Evolutionary conservation across 2,113 vertebrate species (phyloP).

Genomic region (Regulus satrapa): DNA sequence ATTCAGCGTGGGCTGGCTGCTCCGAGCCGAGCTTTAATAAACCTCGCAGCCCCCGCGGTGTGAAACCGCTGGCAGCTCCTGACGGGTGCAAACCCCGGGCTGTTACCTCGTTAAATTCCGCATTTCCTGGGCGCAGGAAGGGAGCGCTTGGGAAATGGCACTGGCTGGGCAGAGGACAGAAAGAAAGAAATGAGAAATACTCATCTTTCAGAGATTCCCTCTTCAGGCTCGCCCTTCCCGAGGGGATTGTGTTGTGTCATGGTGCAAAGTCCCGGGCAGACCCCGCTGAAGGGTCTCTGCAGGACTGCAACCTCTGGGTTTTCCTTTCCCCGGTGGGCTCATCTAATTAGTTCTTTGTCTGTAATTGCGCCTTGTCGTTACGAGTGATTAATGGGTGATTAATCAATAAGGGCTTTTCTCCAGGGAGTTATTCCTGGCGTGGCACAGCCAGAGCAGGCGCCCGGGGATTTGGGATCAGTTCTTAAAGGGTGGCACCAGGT

Average conservation of each 20-base stretch:
- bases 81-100: background rate
- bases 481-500: background rate
- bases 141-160: background rate
- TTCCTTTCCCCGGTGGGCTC: accelerated
- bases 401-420: background rate
- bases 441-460: background rate
- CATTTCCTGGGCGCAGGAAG: background rate
- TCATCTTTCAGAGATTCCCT: background rate
- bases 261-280: background rate
- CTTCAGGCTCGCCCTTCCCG: accelerated
- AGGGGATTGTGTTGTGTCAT: background rate
- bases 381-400: background rate
- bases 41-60: background rate
- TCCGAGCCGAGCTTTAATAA: background rate
- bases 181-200: too few species aligned
- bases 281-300: background rate
- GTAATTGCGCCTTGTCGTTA: background rate
- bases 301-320: background rate
- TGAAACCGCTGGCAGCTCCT: background rate
- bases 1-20: background rate
- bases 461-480: background rate
- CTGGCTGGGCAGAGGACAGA: too few species aligned
- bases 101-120: background rate
- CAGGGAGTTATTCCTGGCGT: background rate
- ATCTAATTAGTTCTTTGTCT: background rate